A percentile compares a stretch with the other conserved stretches of the same genome.
phyloP scores from a whole-genome alignment of 2,888 invertebrate species.

The Agrochola circellaris region DNA sequence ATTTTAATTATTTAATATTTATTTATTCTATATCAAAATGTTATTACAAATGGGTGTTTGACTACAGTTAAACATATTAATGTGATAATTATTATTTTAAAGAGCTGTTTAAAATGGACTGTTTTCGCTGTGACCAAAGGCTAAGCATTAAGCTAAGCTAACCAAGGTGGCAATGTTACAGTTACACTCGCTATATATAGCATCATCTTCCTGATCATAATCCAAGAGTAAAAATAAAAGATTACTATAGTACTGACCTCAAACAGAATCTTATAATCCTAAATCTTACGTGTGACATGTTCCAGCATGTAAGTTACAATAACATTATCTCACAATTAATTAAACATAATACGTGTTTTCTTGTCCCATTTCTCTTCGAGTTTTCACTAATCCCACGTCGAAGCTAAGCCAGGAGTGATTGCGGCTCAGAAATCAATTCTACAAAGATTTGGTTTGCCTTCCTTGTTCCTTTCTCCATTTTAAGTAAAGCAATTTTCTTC shows the following conservation, averaged over 20 bases:
- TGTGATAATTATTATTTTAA: not conserved
- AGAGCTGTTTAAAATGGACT: not conserved
- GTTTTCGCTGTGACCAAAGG: not conserved
- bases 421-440: slow-evolving; percentile 35
- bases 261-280: not conserved
- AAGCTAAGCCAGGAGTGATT: slow-evolving; percentile 20
- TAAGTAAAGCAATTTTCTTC: not conserved
- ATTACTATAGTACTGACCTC: not conserved
- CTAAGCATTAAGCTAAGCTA: not conserved
- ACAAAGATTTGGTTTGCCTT: slow-evolving; percentile 7
- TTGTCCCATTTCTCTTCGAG: slow-evolving; percentile 8
- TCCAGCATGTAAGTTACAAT: not conserved
- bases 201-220: not conserved
- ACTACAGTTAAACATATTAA: not conserved
- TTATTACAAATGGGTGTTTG: not conserved
- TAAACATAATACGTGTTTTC: not conserved
- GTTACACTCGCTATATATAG: not conserved
- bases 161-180: not conserved
- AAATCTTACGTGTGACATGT: not conserved
- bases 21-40: not conserved
- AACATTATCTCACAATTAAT: not conserved
- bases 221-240: not conserved
- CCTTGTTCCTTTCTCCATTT: not conserved
- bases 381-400: slow-evolving; percentile 12
- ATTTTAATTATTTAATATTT: not conserved